A percentile compares a stretch with the other conserved stretches of the same genome.
These are phyloP conservation scores for Nymphalis io DNA, from an alignment of 1,140 invertebrate genomes.

Conservation along the genomic window DNA sequence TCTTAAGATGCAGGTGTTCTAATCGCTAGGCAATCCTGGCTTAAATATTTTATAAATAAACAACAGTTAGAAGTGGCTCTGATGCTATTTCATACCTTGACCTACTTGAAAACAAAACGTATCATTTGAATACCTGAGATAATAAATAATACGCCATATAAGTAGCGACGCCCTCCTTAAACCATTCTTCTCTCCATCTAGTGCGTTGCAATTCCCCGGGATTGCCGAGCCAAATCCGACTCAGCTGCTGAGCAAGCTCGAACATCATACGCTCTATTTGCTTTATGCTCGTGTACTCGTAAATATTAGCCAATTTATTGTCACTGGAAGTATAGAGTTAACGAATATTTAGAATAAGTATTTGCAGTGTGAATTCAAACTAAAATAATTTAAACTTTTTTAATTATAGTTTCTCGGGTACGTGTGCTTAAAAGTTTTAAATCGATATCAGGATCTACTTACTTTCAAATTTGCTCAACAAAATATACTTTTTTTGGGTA, in stretches of 20 bases:
- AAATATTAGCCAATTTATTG: slow-evolving; percentile 43
- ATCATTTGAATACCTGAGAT: slow-evolving; percentile 52
- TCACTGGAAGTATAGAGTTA: slow-evolving; percentile 45
- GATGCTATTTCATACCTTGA: background rate
- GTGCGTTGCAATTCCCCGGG: slow-evolving; percentile 61
- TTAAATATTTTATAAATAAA: background rate
- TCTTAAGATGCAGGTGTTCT: no score
- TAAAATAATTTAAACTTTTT: no score
- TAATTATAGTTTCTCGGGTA: no score
- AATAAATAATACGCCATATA: slow-evolving; percentile 71
- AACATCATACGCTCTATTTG: slow-evolving; percentile 64
- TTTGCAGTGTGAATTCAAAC: no score
- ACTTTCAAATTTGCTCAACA: no score
- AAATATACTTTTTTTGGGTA: no score
- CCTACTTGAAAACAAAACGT: slow-evolving; percentile 1
- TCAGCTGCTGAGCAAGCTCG: slow-evolving; percentile 65
- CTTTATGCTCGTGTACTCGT: slow-evolving; percentile 58
- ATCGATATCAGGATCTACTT: no score
- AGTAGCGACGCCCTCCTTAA: slow-evolving; percentile 72
- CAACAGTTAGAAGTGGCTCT: background rate
- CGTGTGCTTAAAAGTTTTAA: no score
- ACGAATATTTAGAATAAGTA: no score
- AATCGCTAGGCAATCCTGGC: no score
- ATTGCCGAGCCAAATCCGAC: slow-evolving; percentile 70
- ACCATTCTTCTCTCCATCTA: slow-evolving; percentile 72